Base-by-base conservation (phyloP, 2,888 invertebrate genomes). In the Nomada ferruginata region DNA sequence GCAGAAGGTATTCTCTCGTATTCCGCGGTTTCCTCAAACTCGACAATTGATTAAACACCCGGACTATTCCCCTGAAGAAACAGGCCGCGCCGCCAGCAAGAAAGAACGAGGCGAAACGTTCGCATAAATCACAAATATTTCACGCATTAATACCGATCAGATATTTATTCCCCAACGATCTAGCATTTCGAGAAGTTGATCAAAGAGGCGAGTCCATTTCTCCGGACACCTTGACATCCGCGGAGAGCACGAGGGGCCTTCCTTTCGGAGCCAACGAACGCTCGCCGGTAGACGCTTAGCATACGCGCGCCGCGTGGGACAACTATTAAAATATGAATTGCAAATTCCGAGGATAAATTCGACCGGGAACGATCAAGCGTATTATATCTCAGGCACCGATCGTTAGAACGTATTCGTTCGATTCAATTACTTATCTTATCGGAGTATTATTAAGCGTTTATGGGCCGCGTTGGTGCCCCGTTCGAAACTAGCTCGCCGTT, bases 381-480 rank as follows among this genome's bases (percentile, higher is more conserved):
- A 36, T 42, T 72, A 61, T 78, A 44, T 47, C 10, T 9, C 36
- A 7, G 47, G 1, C 47, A 15, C 7, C 11, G 57, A 73, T 76
- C 55, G 70, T 70, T 61, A 50, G 65, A 68, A 63, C 29, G 70
- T 80, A 66, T 53, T 57, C 53, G 20, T 26, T 15, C 66, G 69
- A 76, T 80, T 76, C 76, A 76, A 82, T 82, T 81, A 76, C 70
- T 65, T 71, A 80, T 80, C 76, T 80, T 80, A 82, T 82, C 82
- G 47, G 20, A 13, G 47, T 53, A 68, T 76, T 78, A 73, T 69
- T 53, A 68, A 80, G 68, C 76, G 66, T 80, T 82, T 76, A 80
- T 53, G 63, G 53, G 18, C 18, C 47, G 55, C 71, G 55, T 20
- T 66, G 23, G 0, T 7, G 65, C 3, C 1, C 23, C 53, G 42